Evolutionary conservation across 2,888 invertebrate species (phyloP).

Genomic region (Rhamnusium bicolor): DNA sequence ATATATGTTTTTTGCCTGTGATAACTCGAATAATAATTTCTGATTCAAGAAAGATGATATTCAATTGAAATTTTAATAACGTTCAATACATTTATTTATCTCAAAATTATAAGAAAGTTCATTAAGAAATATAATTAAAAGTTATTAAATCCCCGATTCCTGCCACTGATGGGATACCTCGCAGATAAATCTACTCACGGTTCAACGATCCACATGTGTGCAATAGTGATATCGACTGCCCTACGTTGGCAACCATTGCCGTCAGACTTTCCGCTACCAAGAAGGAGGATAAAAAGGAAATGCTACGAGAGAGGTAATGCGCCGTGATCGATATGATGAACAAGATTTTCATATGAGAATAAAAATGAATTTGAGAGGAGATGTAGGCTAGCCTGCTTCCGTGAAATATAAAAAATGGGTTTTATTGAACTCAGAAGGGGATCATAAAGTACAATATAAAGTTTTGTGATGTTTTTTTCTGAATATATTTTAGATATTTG

Average conservation of each 20-base stretch:
- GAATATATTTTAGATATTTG: conserved; percentile 17
- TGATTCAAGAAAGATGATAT: too few relatives aligned
- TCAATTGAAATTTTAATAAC: too few relatives aligned
- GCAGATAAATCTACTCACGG: conserved; percentile 45
- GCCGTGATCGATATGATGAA: conserved; percentile 42
- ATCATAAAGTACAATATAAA: conserved; percentile 4
- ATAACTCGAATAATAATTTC: too few relatives aligned
- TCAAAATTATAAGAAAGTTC: too few relatives aligned
- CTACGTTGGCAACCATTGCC: conserved; percentile 31
- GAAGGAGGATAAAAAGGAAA: conserved; percentile 22
- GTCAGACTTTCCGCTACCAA: conserved; percentile 15
- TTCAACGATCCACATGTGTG: conserved; percentile 46
- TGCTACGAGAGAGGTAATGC: conserved; percentile 30
- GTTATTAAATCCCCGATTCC: background rate
- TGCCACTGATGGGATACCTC: conserved; percentile 30
- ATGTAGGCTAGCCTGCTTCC: conserved; percentile 1
- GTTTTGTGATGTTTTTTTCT: background rate
- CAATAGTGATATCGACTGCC: conserved; percentile 41
- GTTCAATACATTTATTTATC: too few relatives aligned
- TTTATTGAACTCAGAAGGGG: conserved; percentile 1
- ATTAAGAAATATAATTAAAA: too few relatives aligned
- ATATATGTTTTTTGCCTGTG: too few relatives aligned
- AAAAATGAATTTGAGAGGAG: conserved; percentile 30
- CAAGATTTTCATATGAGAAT: conserved; percentile 44
- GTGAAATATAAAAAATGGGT: conserved; percentile 10